Evolutionary conservation across 2,113 vertebrate genomes (phyloP), one percentile per base, ranked within the genome.

Genomic region (Hippotragus niger): DNA sequence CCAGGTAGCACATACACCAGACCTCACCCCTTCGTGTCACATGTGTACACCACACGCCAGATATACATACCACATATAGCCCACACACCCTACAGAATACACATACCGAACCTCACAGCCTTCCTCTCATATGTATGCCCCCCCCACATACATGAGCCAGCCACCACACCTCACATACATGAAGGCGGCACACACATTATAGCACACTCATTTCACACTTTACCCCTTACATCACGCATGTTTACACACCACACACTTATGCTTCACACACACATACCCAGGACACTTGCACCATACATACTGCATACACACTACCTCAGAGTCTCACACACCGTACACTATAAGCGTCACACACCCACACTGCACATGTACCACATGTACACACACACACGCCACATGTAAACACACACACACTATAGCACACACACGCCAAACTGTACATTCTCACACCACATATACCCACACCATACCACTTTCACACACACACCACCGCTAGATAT

Each of bases 191-290:
- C 60, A 80, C 7, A 92, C 21, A 29, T 33, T 50, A 9, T 0
- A 17, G 27, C 31, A 45, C 23, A 33, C 29, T 31, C 71, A 23
- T 5, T 19, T 27, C 9, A 47, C n/a, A 76, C 47, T 6, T 85
- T 23, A 47, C 10, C 5, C 33, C 43, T 74, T 31, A 21, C 8
- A 10, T 58, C 14, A 25, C 21, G 15, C 15, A 47, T 58, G 27
- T 15, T 31, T 88, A 57, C 60, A 86, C 11, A 40, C 6, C 19
- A 23, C 27, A 86, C 25, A 43, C 21, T 81, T 8, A 29, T 53
- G 6, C 21, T 36, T 7, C 0, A 4, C 12, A 43, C 5, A 36
- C 15, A 60, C 17, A 2, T 27, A 4, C 2, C 14, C 2, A 45
- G 50, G 12, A 62, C n/a, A 12, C 31, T 10, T 6, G 17, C 7